Conservation (phyloP, 2,888 invertebrate genomes). For the Ochlodes sylvanus region DNA sequence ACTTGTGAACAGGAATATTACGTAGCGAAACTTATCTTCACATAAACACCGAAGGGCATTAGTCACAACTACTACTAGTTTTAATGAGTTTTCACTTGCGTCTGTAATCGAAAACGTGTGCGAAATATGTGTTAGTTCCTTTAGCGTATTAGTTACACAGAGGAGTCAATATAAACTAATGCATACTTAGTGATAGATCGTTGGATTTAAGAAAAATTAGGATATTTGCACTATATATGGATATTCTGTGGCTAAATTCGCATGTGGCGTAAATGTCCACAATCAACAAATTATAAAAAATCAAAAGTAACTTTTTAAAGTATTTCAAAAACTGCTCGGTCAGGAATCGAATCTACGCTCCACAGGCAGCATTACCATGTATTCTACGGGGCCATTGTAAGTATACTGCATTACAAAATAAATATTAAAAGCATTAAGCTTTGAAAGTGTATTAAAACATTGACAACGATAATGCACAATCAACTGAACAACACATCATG, state of each 20-base stretch:
- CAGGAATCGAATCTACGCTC: too few relatives aligned
- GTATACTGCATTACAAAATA: too few relatives aligned
- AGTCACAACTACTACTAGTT: slow-evolving; percentile 30
- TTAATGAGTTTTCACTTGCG: slow-evolving; percentile 29
- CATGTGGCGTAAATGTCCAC: too few relatives aligned
- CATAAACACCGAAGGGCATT: slow-evolving; percentile 33
- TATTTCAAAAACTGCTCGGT: too few relatives aligned
- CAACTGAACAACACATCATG: background rate
- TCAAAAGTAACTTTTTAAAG: too few relatives aligned
- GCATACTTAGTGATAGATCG: too few relatives aligned
- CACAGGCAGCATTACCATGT: too few relatives aligned
- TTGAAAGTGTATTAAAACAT: slow-evolving; percentile 20
- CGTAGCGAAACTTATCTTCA: slow-evolving; percentile 32
- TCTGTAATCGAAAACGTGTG: slow-evolving; percentile 39
- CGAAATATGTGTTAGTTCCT: slow-evolving; percentile 47
- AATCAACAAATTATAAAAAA: too few relatives aligned
- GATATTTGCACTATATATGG: too few relatives aligned
- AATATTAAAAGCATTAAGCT: background rate
- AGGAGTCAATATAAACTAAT: slow-evolving; percentile 70
- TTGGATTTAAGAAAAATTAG: too few relatives aligned
- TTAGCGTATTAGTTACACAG: slow-evolving; percentile 51
- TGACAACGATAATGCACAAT: slow-evolving; percentile 7
- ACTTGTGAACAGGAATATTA: slow-evolving; percentile 35
- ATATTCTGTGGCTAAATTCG: too few relatives aligned
- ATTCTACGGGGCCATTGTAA: too few relatives aligned